phyloP scores from a whole-genome alignment of 2,888 invertebrate species.

The Muschampia plurimacula region DNA sequence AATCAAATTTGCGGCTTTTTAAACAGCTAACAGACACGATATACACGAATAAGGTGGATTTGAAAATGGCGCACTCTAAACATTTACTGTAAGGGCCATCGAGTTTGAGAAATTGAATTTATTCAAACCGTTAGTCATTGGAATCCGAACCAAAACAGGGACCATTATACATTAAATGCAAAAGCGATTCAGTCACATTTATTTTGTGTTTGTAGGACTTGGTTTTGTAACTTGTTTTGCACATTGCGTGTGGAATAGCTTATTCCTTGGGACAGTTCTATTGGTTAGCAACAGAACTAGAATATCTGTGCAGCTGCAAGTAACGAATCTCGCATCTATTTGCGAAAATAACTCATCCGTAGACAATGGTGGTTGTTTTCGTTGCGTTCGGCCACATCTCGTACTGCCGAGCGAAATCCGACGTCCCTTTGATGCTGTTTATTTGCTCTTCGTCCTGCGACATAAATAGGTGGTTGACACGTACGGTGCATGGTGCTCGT shows the following conservation, averaged over 20 bases:
- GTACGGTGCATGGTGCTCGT: constrained; percentile 74
- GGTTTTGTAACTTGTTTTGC: constrained; percentile 27
- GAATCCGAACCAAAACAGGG: constrained; percentile 22
- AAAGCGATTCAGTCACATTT: constrained; percentile 36
- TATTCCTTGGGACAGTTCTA: background rate
- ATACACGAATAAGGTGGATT: constrained; percentile 28
- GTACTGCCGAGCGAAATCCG: constrained; percentile 71
- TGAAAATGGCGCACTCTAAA: constrained; percentile 21
- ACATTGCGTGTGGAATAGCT: constrained; percentile 18
- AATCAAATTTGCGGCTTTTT: constrained; percentile 30
- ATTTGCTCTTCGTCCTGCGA: constrained; percentile 83
- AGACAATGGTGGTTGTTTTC: constrained; percentile 82
- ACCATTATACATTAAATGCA: constrained; percentile 20
- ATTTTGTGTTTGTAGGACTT: constrained; percentile 29
- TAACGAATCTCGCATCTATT: constrained; percentile 62
- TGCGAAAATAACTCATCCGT: constrained; percentile 81
- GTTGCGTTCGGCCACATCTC: constrained; percentile 64
- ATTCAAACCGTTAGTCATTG: constrained; percentile 31
- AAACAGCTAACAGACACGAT: constrained; percentile 14
- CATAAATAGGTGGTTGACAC: constrained; percentile 85
- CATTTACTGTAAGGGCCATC: constrained; percentile 26
- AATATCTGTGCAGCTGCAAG: constrained; percentile 46
- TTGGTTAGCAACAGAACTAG: constrained; percentile 42
- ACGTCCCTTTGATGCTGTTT: constrained; percentile 83
- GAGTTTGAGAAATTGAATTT: constrained; percentile 36